These are phyloP conservation scores for Mythimna vitellina DNA, from an alignment of 2,888 invertebrate species.

Conservation along the genomic window DNA sequence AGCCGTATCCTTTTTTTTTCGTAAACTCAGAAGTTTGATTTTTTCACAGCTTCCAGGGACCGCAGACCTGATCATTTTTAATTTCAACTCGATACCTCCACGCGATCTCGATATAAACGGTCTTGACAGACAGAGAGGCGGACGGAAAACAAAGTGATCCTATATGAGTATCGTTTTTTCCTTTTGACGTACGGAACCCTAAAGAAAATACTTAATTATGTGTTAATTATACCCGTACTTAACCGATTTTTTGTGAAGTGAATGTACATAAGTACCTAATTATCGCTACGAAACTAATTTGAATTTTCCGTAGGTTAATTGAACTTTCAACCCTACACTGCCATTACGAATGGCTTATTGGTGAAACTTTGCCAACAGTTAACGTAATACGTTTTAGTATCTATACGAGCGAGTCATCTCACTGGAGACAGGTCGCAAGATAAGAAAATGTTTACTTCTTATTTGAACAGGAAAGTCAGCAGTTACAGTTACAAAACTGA, in stretches of 20 bases:
- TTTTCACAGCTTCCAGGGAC: too few relatives aligned
- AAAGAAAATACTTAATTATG: too few relatives aligned
- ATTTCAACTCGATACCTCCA: too few relatives aligned
- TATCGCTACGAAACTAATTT: neutral
- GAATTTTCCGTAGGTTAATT: conserved; percentile 10
- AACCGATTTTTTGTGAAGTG: neutral
- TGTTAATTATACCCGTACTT: neutral
- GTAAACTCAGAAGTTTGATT: too few relatives aligned
- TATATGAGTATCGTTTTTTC: too few relatives aligned
- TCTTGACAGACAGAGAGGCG: too few relatives aligned
- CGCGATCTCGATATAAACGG: too few relatives aligned
- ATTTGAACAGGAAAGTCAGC: neutral
- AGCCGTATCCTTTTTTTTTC: too few relatives aligned
- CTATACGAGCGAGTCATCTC: neutral
- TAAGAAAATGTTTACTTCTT: conserved; percentile 4
- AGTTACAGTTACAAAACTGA: neutral
- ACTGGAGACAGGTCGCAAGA: neutral
- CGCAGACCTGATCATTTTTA: too few relatives aligned
- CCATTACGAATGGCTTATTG: conserved; percentile 1
- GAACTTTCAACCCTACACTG: conserved; percentile 13
- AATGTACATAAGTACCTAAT: too few relatives aligned
- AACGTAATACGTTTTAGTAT: conserved; percentile 31
- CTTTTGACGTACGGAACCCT: too few relatives aligned
- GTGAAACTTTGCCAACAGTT: conserved; percentile 10
- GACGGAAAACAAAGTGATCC: too few relatives aligned